A percentile compares a stretch with the other conserved stretches of the same genome.
Conservation (phyloP, 2,113 vertebrate species). For the Oplegnathus fasciatus region DNA sequence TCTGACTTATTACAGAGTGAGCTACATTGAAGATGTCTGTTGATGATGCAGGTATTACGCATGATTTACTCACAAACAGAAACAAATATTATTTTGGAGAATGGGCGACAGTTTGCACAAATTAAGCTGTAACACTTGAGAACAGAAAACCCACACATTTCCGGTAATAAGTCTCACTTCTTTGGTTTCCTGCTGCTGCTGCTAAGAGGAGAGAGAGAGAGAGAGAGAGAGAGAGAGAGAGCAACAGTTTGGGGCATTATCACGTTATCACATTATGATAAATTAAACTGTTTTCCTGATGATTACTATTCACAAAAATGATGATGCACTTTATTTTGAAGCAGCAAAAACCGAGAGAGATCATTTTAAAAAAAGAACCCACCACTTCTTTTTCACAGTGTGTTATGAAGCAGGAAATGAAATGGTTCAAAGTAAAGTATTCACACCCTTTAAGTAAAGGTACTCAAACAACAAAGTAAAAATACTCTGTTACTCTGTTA, state of each 20-base stretch:
- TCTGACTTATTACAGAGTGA: not conserved
- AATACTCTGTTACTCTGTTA: not conserved
- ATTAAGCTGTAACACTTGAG: not conserved
- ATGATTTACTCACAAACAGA: not conserved
- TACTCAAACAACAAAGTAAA: not conserved
- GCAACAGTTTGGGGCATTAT: not conserved
- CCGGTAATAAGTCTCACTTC: conserved; percentile 42
- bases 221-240: not conserved
- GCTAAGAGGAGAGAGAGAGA: not conserved
- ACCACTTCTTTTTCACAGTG: not conserved
- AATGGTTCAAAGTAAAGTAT: not conserved
- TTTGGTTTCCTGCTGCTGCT: conserved; percentile 43
- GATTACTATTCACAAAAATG: not conserved
- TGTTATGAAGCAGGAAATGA: not conserved
- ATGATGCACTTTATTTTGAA: not conserved
- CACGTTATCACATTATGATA: not conserved
- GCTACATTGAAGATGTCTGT: not conserved
- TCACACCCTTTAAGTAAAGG: too few relatives aligned
- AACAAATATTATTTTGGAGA: not conserved
- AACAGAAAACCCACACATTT: conserved; percentile 37
- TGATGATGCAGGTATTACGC: not conserved
- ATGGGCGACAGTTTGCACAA: not conserved
- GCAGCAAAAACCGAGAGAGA: not conserved
- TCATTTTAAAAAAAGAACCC: not conserved
- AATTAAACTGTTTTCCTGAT: not conserved